Evolutionary conservation across 2,888 invertebrate species (phyloP).

Genomic region (Lithophane semibrunnea): DNA sequence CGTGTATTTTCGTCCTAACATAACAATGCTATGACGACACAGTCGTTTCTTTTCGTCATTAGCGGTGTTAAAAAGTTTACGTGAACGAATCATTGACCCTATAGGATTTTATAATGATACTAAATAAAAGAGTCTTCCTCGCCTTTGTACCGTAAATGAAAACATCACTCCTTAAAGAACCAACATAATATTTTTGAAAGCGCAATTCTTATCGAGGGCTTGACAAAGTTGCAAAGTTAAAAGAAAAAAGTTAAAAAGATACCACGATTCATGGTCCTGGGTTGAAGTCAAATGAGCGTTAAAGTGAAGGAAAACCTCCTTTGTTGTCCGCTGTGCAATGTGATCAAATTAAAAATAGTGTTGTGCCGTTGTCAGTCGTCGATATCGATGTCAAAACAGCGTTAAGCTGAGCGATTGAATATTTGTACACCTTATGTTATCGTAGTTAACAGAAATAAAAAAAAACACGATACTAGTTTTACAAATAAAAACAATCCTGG

Average conservation of each 20-base stretch:
- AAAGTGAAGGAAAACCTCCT: constrained; percentile 58
- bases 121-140: constrained; percentile 23
- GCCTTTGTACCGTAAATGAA: constrained; percentile 7
- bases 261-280: constrained; percentile 53
- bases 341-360: constrained; percentile 66
- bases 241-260: constrained; percentile 56
- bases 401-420: no score
- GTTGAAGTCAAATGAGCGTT: constrained; percentile 55
- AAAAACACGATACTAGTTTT: no score
- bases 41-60: not conserved
- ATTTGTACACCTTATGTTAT: no score
- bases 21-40: no score
- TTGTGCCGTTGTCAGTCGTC: constrained; percentile 17
- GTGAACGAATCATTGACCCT: not conserved
- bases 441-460: no score
- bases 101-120: constrained; percentile 19
- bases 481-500: no score
- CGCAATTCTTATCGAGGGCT: constrained; percentile 54
- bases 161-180: constrained; percentile 35
- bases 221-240: constrained; percentile 60
- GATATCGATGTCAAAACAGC: constrained; percentile 18
- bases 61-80: not conserved
- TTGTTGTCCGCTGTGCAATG: constrained; percentile 58
- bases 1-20: no score
- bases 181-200: constrained; percentile 52